A percentile compares a stretch with the other conserved stretches of the same genome.
Evolutionary conservation across 2,888 invertebrate species (phyloP).

Genomic region (Xestia ashworthii): DNA sequence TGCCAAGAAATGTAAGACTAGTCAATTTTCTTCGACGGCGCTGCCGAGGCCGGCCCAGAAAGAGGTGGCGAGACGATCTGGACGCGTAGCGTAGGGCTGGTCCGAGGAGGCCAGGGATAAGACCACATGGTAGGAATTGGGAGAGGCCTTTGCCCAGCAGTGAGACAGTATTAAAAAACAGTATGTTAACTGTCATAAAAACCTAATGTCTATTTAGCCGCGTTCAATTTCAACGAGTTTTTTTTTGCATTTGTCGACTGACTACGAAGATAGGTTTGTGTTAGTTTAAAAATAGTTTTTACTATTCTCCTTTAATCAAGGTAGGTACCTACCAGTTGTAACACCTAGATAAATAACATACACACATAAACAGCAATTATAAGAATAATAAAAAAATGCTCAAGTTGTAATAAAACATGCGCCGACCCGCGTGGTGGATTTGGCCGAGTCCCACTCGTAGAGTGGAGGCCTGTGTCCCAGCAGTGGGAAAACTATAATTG

Average conservation of each 20-base stretch:
- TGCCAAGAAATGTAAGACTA: constrained; percentile 1
- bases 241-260: not conserved
- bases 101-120: no score
- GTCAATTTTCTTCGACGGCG: not conserved
- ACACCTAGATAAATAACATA: constrained; percentile 8
- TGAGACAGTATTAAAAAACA: no score
- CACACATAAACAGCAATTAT: not conserved
- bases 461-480: not conserved
- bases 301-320: not conserved
- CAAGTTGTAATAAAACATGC: not conserved
- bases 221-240: not conserved
- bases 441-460: not conserved
- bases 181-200: not conserved
- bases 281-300: constrained; percentile 8
- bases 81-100: no score
- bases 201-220: not conserved
- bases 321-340: not conserved
- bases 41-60: no score
- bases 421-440: not conserved
- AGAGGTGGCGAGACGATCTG: no score
- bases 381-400: not conserved
- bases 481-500: not conserved
- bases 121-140: no score
- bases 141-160: no score
- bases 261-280: not conserved